phyloP scores from a whole-genome alignment of 2,113 vertebrate species.

The Phaetusa simplex region DNA sequence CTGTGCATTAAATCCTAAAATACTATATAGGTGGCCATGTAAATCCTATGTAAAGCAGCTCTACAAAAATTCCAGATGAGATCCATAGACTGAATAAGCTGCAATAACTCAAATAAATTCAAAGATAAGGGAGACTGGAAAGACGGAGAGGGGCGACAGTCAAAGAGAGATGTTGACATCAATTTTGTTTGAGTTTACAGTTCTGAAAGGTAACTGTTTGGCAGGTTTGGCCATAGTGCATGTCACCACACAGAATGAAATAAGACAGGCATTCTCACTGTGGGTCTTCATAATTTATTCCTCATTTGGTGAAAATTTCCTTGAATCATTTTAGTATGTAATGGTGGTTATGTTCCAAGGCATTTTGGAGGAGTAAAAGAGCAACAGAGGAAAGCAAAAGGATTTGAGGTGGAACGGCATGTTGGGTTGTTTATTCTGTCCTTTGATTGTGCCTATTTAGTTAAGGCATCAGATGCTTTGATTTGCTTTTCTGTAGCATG shows the following conservation, averaged over 20 bases:
- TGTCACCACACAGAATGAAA: not conserved
- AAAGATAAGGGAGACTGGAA: not conserved
- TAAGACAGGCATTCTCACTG: not conserved
- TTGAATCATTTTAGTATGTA: not conserved
- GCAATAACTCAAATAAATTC: not conserved
- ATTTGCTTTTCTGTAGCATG: conserved; percentile 10
- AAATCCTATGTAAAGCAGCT: not conserved
- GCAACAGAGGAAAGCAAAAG: conserved; percentile 1
- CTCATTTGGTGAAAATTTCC: not conserved
- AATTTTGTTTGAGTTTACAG: not conserved
- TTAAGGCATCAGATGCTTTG: conserved; percentile 38
- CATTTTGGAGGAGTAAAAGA: not conserved
- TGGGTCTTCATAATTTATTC: not conserved
- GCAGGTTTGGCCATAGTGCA: not conserved
- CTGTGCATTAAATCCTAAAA: not conserved
- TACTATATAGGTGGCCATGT: not conserved
- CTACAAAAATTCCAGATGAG: not conserved
- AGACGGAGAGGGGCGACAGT: not conserved
- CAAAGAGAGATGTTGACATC: not conserved
- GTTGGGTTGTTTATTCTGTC: conserved; percentile 11
- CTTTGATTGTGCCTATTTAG: conserved; percentile 35
- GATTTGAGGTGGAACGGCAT: conserved; percentile 22
- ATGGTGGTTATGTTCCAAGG: not conserved
- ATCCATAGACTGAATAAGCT: not conserved
- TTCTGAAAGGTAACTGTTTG: not conserved